Conservation (phyloP, 53 echinoderm and acorn worm genomes). For the Temnopleurus reevesii region DNA sequence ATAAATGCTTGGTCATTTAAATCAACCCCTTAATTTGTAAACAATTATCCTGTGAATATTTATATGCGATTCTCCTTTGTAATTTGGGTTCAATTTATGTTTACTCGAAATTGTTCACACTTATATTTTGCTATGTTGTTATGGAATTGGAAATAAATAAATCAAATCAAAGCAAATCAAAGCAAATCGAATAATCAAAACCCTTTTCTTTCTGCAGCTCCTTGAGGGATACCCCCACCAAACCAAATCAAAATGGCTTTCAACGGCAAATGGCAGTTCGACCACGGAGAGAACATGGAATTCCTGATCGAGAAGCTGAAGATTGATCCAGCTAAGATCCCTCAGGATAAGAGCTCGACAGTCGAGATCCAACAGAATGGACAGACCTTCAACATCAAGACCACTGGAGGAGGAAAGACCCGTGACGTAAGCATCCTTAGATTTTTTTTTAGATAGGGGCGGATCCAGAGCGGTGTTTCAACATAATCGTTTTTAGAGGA, state of each 20-base stretch:
- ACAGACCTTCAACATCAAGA: constrained; percentile 70
- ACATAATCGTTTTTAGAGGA: too few species aligned
- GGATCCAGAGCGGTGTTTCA: too few species aligned
- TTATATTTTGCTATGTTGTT: too few species aligned
- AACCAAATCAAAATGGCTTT: constrained; percentile 62
- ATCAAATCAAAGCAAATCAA: too few species aligned
- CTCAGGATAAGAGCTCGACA: constrained; percentile 71
- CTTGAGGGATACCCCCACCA: neutral
- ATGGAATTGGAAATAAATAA: too few species aligned
- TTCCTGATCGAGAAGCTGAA: constrained; percentile 68
- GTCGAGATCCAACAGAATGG: constrained; percentile 75
- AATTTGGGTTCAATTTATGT: too few species aligned
- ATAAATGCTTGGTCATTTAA: too few species aligned
- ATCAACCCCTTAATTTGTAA: too few species aligned
- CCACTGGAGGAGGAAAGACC: constrained; percentile 54
- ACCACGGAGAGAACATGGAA: constrained; percentile 77
- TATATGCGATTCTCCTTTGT: too few species aligned
- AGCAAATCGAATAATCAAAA: neutral
- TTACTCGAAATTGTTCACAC: too few species aligned
- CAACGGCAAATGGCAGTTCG: constrained; percentile 79
- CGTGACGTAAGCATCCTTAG: constrained; percentile 57
- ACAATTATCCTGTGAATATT: too few species aligned
- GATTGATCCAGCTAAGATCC: constrained; percentile 76
- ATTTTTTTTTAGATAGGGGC: too few species aligned
- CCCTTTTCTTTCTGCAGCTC: neutral